Evolutionary conservation across 53 echinoderm and acorn worm genomes (phyloP).

Genomic region (Henricia sp.): DNA sequence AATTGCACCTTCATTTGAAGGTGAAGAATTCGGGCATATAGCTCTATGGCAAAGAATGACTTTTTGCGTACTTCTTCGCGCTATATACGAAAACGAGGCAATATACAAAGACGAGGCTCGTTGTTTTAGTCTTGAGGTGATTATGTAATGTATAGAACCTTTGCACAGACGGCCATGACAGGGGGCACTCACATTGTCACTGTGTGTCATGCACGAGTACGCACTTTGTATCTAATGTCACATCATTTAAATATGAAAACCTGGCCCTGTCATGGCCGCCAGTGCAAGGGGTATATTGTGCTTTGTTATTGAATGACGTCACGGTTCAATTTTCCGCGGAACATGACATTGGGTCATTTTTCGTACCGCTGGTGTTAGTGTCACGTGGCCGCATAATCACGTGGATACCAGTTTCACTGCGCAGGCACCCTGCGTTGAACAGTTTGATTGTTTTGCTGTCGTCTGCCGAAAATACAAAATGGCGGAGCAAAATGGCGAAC

Average conservation of each 20-base stretch:
- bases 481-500: constrained; percentile 53
- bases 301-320: not conserved
- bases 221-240: no score
- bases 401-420: constrained; percentile 58
- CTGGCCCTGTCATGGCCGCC: no score
- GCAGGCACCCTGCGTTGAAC: constrained; percentile 49
- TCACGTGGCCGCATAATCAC: constrained; percentile 54
- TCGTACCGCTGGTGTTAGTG: no score
- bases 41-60: no score
- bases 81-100: not conserved
- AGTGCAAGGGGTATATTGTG: not conserved
- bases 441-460: constrained; percentile 44
- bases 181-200: no score
- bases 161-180: no score
- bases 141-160: not conserved
- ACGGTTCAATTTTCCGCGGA: not conserved
- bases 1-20: no score
- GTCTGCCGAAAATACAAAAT: constrained; percentile 46
- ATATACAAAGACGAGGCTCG: not conserved
- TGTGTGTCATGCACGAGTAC: no score
- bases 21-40: no score
- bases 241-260: no score
- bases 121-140: not conserved
- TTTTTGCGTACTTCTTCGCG: no score
- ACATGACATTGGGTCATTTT: not conserved